A percentile compares a stretch with the other conserved stretches of the same genome.
Evolutionary conservation across 2,113 vertebrate genomes (phyloP).

Genomic region (Cathartes aura): DNA sequence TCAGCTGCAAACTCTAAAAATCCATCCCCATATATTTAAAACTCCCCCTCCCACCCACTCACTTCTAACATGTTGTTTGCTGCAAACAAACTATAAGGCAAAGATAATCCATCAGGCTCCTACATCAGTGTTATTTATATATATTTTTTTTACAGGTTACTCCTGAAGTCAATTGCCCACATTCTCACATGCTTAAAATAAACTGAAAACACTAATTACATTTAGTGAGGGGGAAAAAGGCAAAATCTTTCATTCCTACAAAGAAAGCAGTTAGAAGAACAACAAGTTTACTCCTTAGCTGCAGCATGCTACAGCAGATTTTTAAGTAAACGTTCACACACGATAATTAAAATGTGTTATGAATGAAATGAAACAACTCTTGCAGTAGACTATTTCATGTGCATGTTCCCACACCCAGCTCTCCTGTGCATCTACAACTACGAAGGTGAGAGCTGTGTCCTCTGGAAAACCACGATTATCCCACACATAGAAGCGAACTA

Average conservation of each 20-base stretch:
- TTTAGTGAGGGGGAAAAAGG: background rate
- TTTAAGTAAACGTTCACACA: background rate
- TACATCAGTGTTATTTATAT: background rate
- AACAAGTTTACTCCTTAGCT: background rate
- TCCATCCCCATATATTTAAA: conserved; percentile 11
- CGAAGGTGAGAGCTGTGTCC: background rate
- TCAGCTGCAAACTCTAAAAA: conserved; percentile 65
- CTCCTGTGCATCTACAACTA: background rate
- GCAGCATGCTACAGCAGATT: background rate
- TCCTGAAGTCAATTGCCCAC: background rate
- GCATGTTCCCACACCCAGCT: background rate
- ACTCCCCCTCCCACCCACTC: conserved; percentile 37
- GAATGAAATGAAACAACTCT: background rate
- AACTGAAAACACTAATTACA: background rate
- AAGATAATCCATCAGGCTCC: background rate
- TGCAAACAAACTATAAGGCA: conserved; percentile 15
- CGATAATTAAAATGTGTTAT: background rate
- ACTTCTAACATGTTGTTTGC: conserved; percentile 23
- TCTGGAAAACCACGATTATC: background rate
- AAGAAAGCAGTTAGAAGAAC: background rate
- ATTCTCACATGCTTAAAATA: background rate
- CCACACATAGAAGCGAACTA: rapidly evolving
- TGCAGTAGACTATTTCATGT: background rate
- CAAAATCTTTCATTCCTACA: background rate
- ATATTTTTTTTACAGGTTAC: background rate